Base-by-base conservation (phyloP, 1,140 invertebrate species). In the Dendrolimus punctatus region DNA sequence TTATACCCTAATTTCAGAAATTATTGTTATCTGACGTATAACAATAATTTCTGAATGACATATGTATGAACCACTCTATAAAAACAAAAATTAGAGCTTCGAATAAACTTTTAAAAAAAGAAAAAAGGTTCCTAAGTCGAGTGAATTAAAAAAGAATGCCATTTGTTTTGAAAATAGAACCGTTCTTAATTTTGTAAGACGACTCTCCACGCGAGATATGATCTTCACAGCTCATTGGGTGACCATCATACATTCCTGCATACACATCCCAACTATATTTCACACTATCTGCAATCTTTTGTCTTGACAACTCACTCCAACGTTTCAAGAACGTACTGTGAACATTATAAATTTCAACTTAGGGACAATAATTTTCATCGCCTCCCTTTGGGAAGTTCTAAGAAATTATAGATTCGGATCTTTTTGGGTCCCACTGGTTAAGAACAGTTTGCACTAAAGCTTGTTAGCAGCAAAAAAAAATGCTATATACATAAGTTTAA, bases 401-500 rank as follows among this genome's bases (percentile, higher is more conserved):
- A 74, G 81, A 85, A 81, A 71, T 71, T 71, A 77, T 73, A 71
- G 80, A 84, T 80, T 51, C 8, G 65, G 77, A 81, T 84, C 80
- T 23, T 23, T 23, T 23, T 23, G 23, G 23, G 23, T 23, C 1
- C 23, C 23, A 23, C 23, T 3, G 23, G 23, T 3, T 23, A 23
- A 23, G 23, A 23, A 23, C 23, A 23, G 23, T 23, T 23, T 23
- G 23, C 23, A 2, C 23, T 23, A 23, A 23, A 3, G 23, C 23
- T 23, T 23, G 23, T 23, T 23, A 23, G 23, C 23, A 23, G 23
- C 23, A 3, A 23, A 23, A 23, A 23, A 23, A 23, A 23, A n/a
- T n/a, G 1, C 23, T 23, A 23, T 23, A 23, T 23, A 23, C 1
- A 23, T 23, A 23, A 23, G 23, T 23, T 3, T 23, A 23, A 23